Evolutionary conservation across 1,140 invertebrate species (phyloP).

Genomic region (Psix sp.): DNA sequence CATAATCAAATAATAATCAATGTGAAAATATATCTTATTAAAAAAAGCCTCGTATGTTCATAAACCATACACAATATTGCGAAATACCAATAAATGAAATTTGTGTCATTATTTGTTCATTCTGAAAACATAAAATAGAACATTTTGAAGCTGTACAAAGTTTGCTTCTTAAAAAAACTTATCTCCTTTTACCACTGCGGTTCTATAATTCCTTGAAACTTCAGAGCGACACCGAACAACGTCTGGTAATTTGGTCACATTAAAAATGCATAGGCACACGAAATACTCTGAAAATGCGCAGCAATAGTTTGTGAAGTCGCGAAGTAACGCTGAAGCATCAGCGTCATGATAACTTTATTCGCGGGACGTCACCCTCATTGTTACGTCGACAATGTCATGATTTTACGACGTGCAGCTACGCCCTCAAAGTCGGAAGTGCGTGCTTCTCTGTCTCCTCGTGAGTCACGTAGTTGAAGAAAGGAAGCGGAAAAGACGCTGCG

Average conservation of each 20-base stretch:
- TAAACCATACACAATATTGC: too few relatives aligned
- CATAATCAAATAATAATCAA: too few relatives aligned
- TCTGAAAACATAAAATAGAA: too few relatives aligned
- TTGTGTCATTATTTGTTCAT: too few relatives aligned
- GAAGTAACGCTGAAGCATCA: slow-evolving; percentile 17
- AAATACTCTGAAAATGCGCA: slow-evolving; percentile 26
- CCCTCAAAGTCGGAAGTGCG: slow-evolving; percentile 53
- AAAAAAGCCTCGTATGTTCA: too few relatives aligned
- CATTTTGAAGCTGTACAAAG: too few relatives aligned
- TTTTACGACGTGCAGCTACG: slow-evolving; percentile 58
- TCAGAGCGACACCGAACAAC: background rate
- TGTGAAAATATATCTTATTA: too few relatives aligned
- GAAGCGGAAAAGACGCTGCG: slow-evolving; percentile 55
- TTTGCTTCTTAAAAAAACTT: too few relatives aligned
- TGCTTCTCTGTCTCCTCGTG: slow-evolving; percentile 14
- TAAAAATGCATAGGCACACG: slow-evolving; percentile 32
- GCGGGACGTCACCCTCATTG: slow-evolving; percentile 56
- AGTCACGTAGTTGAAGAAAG: slow-evolving; percentile 32
- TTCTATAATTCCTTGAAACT: slow-evolving; percentile 1
- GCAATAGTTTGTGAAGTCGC: slow-evolving; percentile 18
- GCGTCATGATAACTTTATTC: slow-evolving; percentile 55
- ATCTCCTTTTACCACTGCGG: too few relatives aligned
- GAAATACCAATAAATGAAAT: too few relatives aligned
- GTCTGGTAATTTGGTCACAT: slow-evolving; percentile 16
- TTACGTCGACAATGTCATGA: slow-evolving; percentile 58